Base-by-base conservation (phyloP, 2,888 invertebrate species). In the Epirrhoe tristata region DNA sequence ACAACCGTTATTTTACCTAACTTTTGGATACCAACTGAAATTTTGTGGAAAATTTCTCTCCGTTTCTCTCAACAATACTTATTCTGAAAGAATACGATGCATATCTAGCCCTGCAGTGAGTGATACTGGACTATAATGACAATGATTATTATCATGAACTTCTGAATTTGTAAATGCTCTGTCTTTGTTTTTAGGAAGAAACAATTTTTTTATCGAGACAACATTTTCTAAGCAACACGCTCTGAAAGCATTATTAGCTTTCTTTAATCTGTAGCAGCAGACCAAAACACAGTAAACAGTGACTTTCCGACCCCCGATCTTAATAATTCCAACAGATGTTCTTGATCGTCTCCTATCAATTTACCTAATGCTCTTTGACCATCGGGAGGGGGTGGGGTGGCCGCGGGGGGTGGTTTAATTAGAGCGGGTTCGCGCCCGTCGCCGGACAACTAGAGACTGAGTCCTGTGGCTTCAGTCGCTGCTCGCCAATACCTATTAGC, bases 371-470 rank as follows among this genome's bases (percentile, higher is more conserved):
- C 78, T 85, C 84, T 84, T 78, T 85, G 85, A 74, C 80, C 74
- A 70, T 63, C 39, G 71, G 74, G 64, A 69, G 75, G 73, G 74
- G 65, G 73, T 56, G 73, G 66, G 71, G 78, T 76, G 71, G 75
- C 24, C 36, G 53, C 58, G 62, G 51, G 81, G 87, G 87, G 85
- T 75, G 89, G 87, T 90, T 91, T 91, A 91, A 91, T 91, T 91
- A 91, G 91, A 89, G 83, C 88, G 89, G 86, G 85, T 81, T 85
- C 84, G 87, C 88, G 86, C 65, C 66, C 66, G 86, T 83, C 80
- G 81, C 80, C 82, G 86, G 82, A 80, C 81, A 78, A 75, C 75
- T 78, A 55, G 53, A 67, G 63, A 60, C 57, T 34, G 56, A 52
- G 54, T 64, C 63, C 67, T 64, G 64, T 54, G 67, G 64, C 64